Evolutionary conservation across 2,888 invertebrate species (phyloP).

Genomic region (Dascillus cervinus): DNA sequence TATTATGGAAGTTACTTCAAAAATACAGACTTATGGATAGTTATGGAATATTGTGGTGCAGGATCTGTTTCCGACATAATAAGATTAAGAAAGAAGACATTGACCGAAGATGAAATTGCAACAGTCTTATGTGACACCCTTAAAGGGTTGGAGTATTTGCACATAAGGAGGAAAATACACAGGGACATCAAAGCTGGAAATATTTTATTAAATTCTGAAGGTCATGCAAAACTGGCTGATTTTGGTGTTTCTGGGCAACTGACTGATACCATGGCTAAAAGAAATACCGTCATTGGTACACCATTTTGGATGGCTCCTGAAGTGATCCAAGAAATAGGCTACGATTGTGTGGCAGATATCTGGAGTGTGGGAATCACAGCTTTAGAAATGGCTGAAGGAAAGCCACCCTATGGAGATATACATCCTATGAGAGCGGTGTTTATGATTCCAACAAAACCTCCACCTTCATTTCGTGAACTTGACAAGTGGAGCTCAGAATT

Average conservation of each 20-base stretch:
- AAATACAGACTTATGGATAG: conserved; percentile 99
- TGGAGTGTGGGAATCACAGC: conserved; percentile 98
- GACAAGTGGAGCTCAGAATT: conserved; percentile 96
- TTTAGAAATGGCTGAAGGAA: conserved; percentile 98
- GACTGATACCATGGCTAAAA: conserved; percentile 56
- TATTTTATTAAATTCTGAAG: conserved; percentile 94
- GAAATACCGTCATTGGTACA: conserved; percentile 54
- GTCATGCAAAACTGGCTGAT: conserved; percentile 97
- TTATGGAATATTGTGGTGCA: conserved; percentile 99
- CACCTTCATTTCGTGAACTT: conserved; percentile 94
- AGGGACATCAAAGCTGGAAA: conserved; percentile 97
- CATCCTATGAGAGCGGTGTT: conserved; percentile 96
- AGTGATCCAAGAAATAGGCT: conserved; percentile 98
- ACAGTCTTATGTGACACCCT: conserved; percentile 93
- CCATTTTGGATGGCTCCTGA: conserved; percentile 99
- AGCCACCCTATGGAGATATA: conserved; percentile 95
- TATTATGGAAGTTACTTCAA: conserved; percentile 99
- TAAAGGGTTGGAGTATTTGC: conserved; percentile 94
- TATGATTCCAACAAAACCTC: conserved; percentile 99
- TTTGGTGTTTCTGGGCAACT: conserved; percentile 99
- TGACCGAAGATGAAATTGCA: conserved; percentile 94
- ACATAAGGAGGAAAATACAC: conserved; percentile 93
- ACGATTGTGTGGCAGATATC: conserved; percentile 98
- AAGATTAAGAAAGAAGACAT: conserved; percentile 92
- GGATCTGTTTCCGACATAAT: conserved; percentile 99